Percentiles rank a stretch among this genome's conserved stretches.
Evolutionary conservation across 2,888 invertebrate genomes (phyloP).

Genomic region (Ceriagrion tenellum): DNA sequence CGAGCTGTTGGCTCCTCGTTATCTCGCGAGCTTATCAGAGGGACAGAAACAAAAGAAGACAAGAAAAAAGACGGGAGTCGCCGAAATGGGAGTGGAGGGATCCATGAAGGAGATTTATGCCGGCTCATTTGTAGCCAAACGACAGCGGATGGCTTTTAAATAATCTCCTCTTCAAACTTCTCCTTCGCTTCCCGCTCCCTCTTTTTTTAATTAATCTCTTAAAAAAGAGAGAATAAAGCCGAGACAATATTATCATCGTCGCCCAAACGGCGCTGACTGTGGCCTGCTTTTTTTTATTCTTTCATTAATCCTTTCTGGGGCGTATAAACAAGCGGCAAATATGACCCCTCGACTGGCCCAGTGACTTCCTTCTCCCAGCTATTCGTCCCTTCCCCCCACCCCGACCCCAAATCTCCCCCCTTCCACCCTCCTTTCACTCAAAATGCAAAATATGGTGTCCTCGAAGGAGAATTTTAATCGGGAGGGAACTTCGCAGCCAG

Average conservation of each 20-base stretch:
- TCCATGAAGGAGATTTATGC: neutral
- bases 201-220: neutral
- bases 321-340: neutral
- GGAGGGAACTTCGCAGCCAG: neutral
- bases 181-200: too few species aligned
- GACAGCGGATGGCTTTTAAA: constrained; percentile 16
- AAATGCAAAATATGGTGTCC: neutral
- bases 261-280: neutral
- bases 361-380: neutral
- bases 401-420: too few species aligned
- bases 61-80: neutral
- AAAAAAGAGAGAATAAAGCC: neutral
- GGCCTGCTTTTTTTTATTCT: neutral
- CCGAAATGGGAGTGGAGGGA: neutral
- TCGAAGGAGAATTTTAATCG: neutral
- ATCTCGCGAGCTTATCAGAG: neutral
- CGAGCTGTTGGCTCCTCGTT: neutral
- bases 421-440: too few species aligned
- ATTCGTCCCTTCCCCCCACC: too few species aligned
- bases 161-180: neutral
- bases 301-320: neutral
- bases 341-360: neutral
- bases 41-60: neutral
- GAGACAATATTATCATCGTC: neutral
- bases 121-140: neutral